Base-by-base conservation (phyloP, 2,113 vertebrate species). In the Oncorhynchus clarkii region DNA sequence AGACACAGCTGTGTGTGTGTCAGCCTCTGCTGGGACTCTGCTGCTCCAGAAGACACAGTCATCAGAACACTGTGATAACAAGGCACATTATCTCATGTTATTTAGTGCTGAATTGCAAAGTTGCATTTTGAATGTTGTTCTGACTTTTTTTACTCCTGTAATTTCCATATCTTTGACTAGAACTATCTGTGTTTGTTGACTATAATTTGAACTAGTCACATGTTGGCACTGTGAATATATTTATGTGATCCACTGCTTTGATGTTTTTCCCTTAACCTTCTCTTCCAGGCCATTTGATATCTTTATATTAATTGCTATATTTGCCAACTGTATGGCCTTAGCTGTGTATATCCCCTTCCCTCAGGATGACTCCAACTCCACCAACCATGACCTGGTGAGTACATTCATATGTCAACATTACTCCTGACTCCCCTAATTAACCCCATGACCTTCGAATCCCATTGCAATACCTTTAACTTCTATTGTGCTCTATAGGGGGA, bases 281-380 rank as follows among this genome's bases (percentile, higher is more conserved):
- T 26, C 88, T 82, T 87, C 83, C 95, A 99, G 97, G 96, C 97
- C 97, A 93, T 99, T 99, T 96, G 98, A 99, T 96, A 96, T 98
- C 94, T 99, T 99, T 99, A 99, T 99, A 98, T 94, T 99, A 93
- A 92, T 99, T 92, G 95, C 98, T 93, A 99, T 99, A 95, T 99
- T 99, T 98, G 98, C 98, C 96, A 99, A 99, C 95, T 99, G 98
- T 94, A 97, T 99, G 98, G 98, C 98, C 97, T 98, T 99, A 98
- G 98, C 98, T 95, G 95, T 99, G 93, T 98, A 98, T 90, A 95
- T 99, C 92, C 98, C 98, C 84, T 99, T 99, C 90, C 97, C 98
- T 84, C 95, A 96, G 95, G 98, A 99, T 90, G 98, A 99, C 94
- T 99, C 98, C 85, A 99, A 99, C 94, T 97, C 97, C 94, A 99